Evolutionary conservation across 2,888 invertebrate genomes (phyloP).

Genomic region (Diaperis boleti): DNA sequence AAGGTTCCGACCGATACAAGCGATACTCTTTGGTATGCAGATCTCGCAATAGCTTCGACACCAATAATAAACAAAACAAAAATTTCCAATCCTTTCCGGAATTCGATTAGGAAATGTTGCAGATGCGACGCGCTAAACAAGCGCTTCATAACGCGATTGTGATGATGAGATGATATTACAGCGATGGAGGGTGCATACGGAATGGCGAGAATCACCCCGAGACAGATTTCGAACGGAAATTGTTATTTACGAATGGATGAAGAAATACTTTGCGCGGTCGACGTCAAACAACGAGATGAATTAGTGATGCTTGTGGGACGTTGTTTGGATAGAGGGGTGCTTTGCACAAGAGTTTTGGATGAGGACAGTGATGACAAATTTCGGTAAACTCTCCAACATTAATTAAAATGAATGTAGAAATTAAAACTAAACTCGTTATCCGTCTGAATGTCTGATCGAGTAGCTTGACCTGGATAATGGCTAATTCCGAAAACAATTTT

Average conservation of each 20-base stretch:
- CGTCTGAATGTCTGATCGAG: no score
- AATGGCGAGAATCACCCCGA: slow-evolving; percentile 34
- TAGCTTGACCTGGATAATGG: no score
- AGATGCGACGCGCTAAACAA: slow-evolving; percentile 32
- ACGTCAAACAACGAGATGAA: slow-evolving; percentile 14
- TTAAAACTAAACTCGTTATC: no score
- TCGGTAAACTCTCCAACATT: not conserved
- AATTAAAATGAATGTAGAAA: no score
- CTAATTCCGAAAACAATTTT: no score
- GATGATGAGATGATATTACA: slow-evolving; percentile 50
- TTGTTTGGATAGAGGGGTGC: slow-evolving; percentile 10
- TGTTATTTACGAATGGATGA: slow-evolving; percentile 39
- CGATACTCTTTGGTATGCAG: no score
- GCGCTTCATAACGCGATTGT: slow-evolving; percentile 48
- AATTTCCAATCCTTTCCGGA: slow-evolving; percentile 3
- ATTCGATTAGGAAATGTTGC: slow-evolving; percentile 18
- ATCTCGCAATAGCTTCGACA: no score
- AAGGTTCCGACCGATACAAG: no score
- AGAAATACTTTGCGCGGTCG: slow-evolving; percentile 24
- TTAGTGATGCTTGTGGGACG: slow-evolving; percentile 10
- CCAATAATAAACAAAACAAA: no score
- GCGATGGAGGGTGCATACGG: slow-evolving; percentile 48
- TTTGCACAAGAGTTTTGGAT: not conserved
- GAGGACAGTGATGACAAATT: not conserved
- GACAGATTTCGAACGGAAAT: slow-evolving; percentile 36